phyloP scores from a whole-genome alignment of 2,888 invertebrate genomes.

The Polydesmus complanatus region DNA sequence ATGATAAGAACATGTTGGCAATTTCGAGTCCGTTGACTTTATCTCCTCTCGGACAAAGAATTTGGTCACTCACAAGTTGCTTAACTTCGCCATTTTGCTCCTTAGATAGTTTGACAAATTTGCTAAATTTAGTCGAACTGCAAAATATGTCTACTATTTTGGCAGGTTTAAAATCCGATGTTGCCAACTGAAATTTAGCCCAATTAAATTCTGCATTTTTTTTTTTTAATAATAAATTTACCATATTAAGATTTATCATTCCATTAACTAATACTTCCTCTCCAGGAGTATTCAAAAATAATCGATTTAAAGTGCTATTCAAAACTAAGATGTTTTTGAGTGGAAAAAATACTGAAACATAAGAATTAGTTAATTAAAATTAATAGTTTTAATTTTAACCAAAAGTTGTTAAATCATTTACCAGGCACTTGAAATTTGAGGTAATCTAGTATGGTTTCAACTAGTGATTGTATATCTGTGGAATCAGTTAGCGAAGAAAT shows the following conservation, averaged over 20 bases:
- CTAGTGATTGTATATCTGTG: neutral
- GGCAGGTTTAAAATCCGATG: neutral
- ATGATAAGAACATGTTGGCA: neutral
- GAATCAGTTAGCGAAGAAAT: constrained; percentile 3
- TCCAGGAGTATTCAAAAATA: neutral
- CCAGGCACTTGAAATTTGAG: constrained; percentile 13
- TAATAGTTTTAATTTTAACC: neutral
- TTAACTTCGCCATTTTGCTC: neutral
- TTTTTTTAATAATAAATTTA: neutral
- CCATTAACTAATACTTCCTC: neutral
- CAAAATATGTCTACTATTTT: constrained; percentile 2
- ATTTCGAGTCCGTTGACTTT: neutral
- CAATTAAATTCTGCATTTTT: neutral
- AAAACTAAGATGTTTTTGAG: neutral
- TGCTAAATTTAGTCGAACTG: neutral
- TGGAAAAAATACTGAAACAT: neutral
- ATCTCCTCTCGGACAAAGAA: neutral
- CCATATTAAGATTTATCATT: constrained; percentile 5
- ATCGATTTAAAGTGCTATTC: neutral
- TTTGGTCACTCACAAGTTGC: neutral
- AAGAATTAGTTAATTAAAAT: neutral
- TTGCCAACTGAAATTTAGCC: neutral
- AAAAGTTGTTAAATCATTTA: neutral
- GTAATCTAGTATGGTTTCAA: constrained; percentile 10
- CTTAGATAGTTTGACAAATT: neutral